Percentiles rank a stretch among this genome's conserved stretches.
phyloP scores from a whole-genome alignment of 2,113 vertebrate genomes.

The Emydura subglobosa region DNA sequence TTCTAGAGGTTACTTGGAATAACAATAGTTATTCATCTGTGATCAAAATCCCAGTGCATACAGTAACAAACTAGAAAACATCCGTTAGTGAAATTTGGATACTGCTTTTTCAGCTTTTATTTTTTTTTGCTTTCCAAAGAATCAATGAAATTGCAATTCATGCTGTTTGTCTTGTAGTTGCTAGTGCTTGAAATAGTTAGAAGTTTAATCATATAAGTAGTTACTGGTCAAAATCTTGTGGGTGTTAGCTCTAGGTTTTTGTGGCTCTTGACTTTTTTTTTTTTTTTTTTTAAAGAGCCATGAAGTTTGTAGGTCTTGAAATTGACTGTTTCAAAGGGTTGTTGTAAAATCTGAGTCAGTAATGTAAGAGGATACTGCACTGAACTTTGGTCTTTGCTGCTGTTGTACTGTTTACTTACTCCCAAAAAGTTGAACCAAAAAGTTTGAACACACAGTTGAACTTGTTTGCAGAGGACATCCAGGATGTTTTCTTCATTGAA shows the following conservation, averaged over 20 bases:
- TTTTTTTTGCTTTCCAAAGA: not conserved
- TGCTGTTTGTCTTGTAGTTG: not conserved
- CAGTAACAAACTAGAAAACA: not conserved
- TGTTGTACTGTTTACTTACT: not conserved
- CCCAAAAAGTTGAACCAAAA: not conserved
- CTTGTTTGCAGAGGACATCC: not conserved
- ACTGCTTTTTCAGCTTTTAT: not conserved
- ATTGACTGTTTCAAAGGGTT: not conserved
- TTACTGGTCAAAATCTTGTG: not conserved
- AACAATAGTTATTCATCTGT: accelerated
- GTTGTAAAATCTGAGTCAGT: not conserved
- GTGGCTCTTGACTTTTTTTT: not conserved
- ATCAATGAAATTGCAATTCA: not conserved
- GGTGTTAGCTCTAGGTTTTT: not conserved
- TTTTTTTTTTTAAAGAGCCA: not conserved
- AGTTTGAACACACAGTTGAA: not conserved
- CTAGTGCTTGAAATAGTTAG: constrained; percentile 1
- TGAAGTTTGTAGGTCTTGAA: not conserved
- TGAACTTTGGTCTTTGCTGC: not conserved
- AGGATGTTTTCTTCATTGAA: accelerated
- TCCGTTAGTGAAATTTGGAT: not conserved
- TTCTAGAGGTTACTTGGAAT: not conserved
- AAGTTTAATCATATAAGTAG: constrained; percentile 6
- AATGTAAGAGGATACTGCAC: accelerated
- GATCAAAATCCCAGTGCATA: accelerated